A percentile compares a stretch with the other conserved stretches of the same genome.
phyloP scores from a whole-genome alignment of 2,113 vertebrate genomes.

The Xiphophorus maculatus region DNA sequence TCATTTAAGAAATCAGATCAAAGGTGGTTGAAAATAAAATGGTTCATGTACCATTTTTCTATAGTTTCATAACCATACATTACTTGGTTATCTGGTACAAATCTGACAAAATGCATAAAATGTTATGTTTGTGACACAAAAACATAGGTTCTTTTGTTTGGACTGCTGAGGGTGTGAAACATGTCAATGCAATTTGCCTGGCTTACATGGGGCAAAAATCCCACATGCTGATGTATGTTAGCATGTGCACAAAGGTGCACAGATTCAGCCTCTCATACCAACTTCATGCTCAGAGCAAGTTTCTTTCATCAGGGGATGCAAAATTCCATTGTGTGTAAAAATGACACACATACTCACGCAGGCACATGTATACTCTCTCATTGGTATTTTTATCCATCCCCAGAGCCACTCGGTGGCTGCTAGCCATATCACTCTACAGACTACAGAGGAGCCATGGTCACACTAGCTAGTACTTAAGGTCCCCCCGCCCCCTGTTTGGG shows the following conservation, averaged over 20 bases:
- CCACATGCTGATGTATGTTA: not conserved
- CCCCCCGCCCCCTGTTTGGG: slow-evolving; percentile 24
- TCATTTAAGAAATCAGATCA: not conserved
- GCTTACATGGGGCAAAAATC: slow-evolving; percentile 14
- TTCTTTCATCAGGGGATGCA: slow-evolving; percentile 38
- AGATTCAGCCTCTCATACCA: slow-evolving; percentile 16
- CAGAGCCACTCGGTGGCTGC: slow-evolving; percentile 67
- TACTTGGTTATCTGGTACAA: no score
- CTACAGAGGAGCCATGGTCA: slow-evolving; percentile 65
- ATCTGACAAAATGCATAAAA: not conserved
- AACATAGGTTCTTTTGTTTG: slow-evolving; percentile 9
- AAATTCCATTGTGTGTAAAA: slow-evolving; percentile 67
- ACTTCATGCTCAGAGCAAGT: slow-evolving; percentile 24
- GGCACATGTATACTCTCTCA: slow-evolving; percentile 47
- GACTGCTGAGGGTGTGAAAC: slow-evolving; percentile 40
- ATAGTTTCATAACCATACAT: no score
- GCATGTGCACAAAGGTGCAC: slow-evolving; percentile 24
- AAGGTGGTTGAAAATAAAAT: not conserved
- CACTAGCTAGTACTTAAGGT: slow-evolving; percentile 66
- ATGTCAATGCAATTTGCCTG: slow-evolving; percentile 29
- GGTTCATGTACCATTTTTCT: no score
- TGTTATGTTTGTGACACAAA: not conserved
- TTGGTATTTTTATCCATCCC: slow-evolving; percentile 76
- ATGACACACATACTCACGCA: slow-evolving; percentile 38
- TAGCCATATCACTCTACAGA: slow-evolving; percentile 73